Base-by-base conservation (phyloP, 2,113 vertebrate species). In the Scortum barcoo region DNA sequence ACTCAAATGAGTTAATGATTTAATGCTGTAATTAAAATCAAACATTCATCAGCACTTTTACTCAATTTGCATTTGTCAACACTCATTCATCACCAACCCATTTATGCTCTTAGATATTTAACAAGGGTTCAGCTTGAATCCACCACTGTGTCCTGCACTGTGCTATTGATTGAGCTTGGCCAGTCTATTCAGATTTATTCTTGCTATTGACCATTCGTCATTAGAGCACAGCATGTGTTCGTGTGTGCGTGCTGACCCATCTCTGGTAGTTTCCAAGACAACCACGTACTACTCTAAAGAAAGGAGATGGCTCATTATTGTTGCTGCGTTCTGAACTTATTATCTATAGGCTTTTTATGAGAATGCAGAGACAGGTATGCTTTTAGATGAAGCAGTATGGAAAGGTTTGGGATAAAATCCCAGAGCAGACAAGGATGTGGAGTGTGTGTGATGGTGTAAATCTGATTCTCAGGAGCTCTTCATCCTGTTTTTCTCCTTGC, bases 201-300 rank as follows among this genome's bases (percentile, higher is more conserved):
- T 85, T 70, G 50, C 76, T 51, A 42, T 76, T 83, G 88, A 88
- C 68, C 73, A 50, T 83, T 88, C 72, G 72, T 90, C 70, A 86
- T 36, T 40, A 68, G 72, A 84, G 80, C 90, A 61, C 74, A 69
- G 81, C 79, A 81, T 90, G 87, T 66, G 85, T 84, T 79, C 4
- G 2, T 17, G 2, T 48, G 79, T 78, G 78, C 85, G 85, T 24
- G 56, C 75, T 93, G 84, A 94, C 93, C 94, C 86, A 86, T 88
- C 76, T 87, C 82, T 74, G 82, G 83, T 92, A 87, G 94, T 95
- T 95, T 93, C 95, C 95, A 95, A 93, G 94, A 94, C 95, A 94
- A 96, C 89, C 90, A 87, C 77, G 80, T 83, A 89, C 48, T 87
- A 91, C 78, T 78, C 85, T 76, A 81, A 88, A 85, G 78, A 74